These are phyloP conservation scores for Hybognathus amarus DNA, from an alignment of 2,797 vertebrate genomes.

Conservation along the genomic window DNA sequence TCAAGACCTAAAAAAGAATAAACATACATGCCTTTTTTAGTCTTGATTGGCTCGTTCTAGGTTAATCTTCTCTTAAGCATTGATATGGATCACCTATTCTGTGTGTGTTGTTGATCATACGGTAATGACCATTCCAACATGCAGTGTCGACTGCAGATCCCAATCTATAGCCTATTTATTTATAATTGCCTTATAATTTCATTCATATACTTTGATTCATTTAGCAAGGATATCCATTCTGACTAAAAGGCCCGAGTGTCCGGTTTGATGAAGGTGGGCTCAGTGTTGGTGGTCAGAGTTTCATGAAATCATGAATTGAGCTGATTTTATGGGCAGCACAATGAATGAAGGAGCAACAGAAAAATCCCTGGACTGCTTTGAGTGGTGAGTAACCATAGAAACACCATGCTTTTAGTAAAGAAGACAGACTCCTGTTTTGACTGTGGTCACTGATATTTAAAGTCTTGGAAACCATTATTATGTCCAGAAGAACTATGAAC, in stretches of 20 bases:
- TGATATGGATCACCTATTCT: too few relatives aligned
- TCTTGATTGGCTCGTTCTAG: too few relatives aligned
- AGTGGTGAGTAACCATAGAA: conserved; percentile 64
- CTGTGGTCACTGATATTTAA: conserved; percentile 48
- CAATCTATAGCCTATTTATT: too few relatives aligned
- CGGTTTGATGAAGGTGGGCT: not conserved
- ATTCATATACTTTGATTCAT: too few relatives aligned
- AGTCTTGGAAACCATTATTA: conserved; percentile 44
- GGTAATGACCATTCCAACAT: too few relatives aligned
- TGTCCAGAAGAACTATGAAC: not conserved
- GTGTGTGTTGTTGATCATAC: too few relatives aligned
- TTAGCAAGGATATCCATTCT: not conserved
- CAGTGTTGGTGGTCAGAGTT: conserved; percentile 42
- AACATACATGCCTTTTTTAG: not conserved
- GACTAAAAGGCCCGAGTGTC: not conserved
- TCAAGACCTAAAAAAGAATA: not conserved
- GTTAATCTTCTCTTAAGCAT: too few relatives aligned
- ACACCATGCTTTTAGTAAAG: conserved; percentile 56
- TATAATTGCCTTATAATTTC: too few relatives aligned
- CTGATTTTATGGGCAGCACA: conserved; percentile 45
- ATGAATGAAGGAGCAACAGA: conserved; percentile 45
- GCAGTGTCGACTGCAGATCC: too few relatives aligned
- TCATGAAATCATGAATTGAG: conserved; percentile 39
- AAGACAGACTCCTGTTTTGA: conserved; percentile 52
- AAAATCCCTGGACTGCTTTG: conserved; percentile 55